These are phyloP conservation scores for Gasteruption jaculator DNA, from an alignment of 2,888 invertebrate species.

Conservation along the genomic window DNA sequence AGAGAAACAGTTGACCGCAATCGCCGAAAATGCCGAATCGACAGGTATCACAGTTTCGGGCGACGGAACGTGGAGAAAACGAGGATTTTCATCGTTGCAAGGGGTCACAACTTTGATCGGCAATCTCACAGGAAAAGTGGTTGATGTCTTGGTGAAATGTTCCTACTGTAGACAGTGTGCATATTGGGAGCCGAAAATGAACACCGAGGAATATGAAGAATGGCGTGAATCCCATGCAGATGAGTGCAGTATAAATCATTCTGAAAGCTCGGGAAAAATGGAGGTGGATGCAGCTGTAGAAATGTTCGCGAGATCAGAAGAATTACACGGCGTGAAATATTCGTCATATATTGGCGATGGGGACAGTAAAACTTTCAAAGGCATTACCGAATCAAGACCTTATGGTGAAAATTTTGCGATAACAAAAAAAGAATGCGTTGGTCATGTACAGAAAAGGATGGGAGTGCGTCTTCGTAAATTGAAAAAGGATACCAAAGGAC, in stretches of 20 bases:
- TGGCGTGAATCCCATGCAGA: constrained; percentile 8
- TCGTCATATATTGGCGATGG: constrained; percentile 14
- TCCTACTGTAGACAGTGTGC: constrained; percentile 4
- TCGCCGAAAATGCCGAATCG: background rate
- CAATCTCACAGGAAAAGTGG: constrained; percentile 3
- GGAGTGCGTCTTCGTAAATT: constrained; percentile 11
- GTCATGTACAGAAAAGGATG: constrained; percentile 17
- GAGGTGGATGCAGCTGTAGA: constrained; percentile 8
- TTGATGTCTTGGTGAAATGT: constrained; percentile 6
- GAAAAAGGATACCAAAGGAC: constrained; percentile 14
- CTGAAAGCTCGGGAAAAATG: constrained; percentile 11
- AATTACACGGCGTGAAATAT: constrained; percentile 12
- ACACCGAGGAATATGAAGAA: constrained; percentile 1
- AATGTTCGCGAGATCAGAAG: constrained; percentile 14
- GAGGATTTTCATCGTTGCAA: constrained; percentile 3
- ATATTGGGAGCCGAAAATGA: constrained; percentile 5
- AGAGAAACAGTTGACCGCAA: constrained; percentile 4
- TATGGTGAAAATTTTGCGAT: constrained; percentile 9
- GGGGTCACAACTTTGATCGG: constrained; percentile 7
- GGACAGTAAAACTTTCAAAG: constrained; percentile 16
- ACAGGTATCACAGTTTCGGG: constrained; percentile 8
- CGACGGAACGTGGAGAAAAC: constrained; percentile 7
- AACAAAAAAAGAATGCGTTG: constrained; percentile 15
- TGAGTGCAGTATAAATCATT: constrained; percentile 11
- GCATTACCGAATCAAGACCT: constrained; percentile 9